Conservation (phyloP, 2,888 invertebrate genomes). For the Prosapia bicincta region DNA sequence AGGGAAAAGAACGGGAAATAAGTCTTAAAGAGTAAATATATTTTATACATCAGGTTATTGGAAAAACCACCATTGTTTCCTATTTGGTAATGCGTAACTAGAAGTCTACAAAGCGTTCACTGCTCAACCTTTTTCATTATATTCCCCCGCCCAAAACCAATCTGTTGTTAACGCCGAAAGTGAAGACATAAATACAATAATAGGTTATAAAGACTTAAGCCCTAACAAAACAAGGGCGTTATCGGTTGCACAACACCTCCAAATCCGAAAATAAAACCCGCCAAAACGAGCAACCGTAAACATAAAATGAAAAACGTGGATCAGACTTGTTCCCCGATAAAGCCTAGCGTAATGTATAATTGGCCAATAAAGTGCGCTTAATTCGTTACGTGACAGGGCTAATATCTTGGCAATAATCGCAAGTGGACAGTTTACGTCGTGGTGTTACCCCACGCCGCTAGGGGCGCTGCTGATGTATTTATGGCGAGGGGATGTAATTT, state of each 20-base stretch:
- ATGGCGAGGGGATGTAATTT: background rate
- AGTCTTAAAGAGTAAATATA: no score
- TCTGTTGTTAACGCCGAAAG: background rate
- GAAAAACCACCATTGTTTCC: no score
- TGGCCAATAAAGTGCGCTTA: background rate
- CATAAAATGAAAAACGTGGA: background rate
- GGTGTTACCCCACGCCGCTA: background rate
- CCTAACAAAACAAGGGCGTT: background rate
- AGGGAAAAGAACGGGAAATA: no score
- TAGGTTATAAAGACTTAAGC: background rate
- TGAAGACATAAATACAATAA: background rate
- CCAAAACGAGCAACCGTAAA: background rate
- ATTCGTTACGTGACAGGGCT: background rate
- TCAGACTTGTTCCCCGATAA: background rate
- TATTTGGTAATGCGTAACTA: no score
- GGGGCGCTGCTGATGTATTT: background rate
- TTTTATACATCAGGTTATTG: no score
- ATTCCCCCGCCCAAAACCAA: background rate
- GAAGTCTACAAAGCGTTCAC: background rate
- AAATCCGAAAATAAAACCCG: background rate
- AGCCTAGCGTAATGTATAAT: background rate
- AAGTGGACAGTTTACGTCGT: background rate
- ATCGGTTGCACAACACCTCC: background rate
- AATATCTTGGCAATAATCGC: background rate
- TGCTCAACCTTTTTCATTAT: background rate